phyloP scores from a whole-genome alignment of 2,797 vertebrate genomes.

The Cuculus canorus region DNA sequence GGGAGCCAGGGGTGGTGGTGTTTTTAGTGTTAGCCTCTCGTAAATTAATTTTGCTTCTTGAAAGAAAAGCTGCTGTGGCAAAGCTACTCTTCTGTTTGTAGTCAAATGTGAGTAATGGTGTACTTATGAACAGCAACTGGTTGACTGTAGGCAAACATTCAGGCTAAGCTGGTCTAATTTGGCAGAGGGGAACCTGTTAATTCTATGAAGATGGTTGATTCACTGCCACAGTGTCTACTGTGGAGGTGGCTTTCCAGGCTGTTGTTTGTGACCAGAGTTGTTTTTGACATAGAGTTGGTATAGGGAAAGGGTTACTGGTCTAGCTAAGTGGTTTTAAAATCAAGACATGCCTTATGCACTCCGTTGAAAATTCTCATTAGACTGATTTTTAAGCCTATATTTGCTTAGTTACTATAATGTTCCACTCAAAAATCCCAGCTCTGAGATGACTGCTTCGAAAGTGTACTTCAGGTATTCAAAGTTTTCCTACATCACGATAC shows the following conservation, averaged over 20 bases:
- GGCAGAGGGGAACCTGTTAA: background rate
- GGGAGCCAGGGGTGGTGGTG: background rate
- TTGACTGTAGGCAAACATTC: background rate
- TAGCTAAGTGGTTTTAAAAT: background rate
- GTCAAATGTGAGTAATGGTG: background rate
- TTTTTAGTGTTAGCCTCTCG: background rate
- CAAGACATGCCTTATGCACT: background rate
- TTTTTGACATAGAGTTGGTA: background rate
- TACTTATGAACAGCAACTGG: background rate
- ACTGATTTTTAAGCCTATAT: background rate
- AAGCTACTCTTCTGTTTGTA: background rate
- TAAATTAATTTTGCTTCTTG: conserved; percentile 7
- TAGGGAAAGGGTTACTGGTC: background rate
- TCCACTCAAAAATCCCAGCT: background rate
- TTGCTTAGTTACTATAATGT: background rate
- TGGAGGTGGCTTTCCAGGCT: background rate
- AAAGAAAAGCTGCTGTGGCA: background rate
- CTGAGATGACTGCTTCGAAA: background rate
- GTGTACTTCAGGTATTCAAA: background rate
- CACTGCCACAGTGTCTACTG: background rate
- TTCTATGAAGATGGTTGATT: background rate
- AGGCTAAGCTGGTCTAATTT: background rate
- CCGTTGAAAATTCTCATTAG: background rate
- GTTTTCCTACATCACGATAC: background rate
- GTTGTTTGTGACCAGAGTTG: background rate